Base-by-base conservation (phyloP, 2,888 invertebrate genomes). In the Aleiodes leptofemur region DNA sequence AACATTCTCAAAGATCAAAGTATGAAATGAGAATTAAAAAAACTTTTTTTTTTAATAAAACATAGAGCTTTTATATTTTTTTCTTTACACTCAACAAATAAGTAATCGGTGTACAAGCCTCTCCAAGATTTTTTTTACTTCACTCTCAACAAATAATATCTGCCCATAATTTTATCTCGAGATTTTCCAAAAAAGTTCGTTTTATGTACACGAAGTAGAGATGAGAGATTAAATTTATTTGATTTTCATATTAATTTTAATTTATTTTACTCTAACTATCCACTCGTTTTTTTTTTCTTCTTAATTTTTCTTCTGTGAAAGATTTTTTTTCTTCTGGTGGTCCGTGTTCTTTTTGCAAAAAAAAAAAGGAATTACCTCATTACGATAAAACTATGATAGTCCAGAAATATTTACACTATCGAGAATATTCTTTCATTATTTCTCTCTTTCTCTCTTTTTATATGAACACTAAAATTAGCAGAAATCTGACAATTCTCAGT, bases 41-140 rank as follows among this genome's bases (percentile, higher is more conserved):
- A 73, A 77, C 68, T 69, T 23, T 48, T 69, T 48, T 69, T 76
- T 23, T 83, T 86, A 86, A 83, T 86, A 84, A 87, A 87, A 86
- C 85, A 86, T 87, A 86, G 85, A 87, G 78, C 82, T 87, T 87
- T 86, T 87, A 51, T 34, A 34, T 34, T 69, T 74, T 66, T 59
- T 86, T 82, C 81, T 79, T 83, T 86, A 86, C 84, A 86, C 82
- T 86, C 82, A 87, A 87, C 86, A 86, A 86, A 86, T 86, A 84
- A 79, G 77, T 69, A 51, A 50, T 80, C 83, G 81, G 80, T 85
- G 83, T 85, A 82, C 79, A 83, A 84, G 82, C 86, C 83, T 82
- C 81, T 82, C 82, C 57, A 56, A 56, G 48, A 73, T 59, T 59
- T 51, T 73, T 70, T 14, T 66, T 57, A 55, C 69, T 61, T 50